A percentile compares a stretch with the other conserved stretches of the same genome.
Evolutionary conservation across 2,888 invertebrate genomes (phyloP).

Genomic region (Steinernema hermaphroditum): DNA sequence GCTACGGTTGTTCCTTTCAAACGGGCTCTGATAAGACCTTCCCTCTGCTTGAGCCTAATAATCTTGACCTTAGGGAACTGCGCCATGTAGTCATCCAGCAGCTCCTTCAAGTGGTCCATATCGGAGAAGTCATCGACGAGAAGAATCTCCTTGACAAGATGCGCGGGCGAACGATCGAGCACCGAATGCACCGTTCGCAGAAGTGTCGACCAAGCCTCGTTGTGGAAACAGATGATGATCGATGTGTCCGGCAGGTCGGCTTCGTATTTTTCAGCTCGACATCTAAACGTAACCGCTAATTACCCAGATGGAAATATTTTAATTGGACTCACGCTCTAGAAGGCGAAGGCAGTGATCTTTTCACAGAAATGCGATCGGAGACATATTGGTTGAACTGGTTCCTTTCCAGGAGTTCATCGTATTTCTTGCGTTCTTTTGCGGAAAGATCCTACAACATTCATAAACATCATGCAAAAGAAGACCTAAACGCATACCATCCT

Average conservation of each 20-base stretch:
- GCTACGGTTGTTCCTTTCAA: conserved; percentile 84
- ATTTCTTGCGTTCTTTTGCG: no score
- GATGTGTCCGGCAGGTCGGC: conserved; percentile 78
- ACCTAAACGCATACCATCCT: no score
- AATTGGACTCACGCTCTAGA: no score
- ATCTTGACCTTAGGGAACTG: conserved; percentile 89
- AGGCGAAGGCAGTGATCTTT: no score
- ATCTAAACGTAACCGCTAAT: conserved; percentile 79
- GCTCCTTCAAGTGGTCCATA: conserved; percentile 87
- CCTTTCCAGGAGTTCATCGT: no score
- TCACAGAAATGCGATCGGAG: no score
- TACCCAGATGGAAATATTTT: conserved; percentile 77
- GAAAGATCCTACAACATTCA: no score
- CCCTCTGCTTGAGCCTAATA: conserved; percentile 84
- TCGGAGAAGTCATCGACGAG: conserved; percentile 96
- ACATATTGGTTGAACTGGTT: no score
- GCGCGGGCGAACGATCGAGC: conserved; percentile 85
- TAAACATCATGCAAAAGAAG: no score
- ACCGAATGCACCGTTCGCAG: conserved; percentile 82
- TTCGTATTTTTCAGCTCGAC: conserved; percentile 62
- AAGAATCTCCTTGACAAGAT: conserved; percentile 87
- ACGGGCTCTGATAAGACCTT: conserved; percentile 82
- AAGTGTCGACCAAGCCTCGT: conserved; percentile 97
- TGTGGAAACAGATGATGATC: conserved; percentile 94
- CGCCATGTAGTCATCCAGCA: conserved; percentile 88